A percentile compares a stretch with the other conserved stretches of the same genome.
These are phyloP conservation scores for Rousettus madagascariensis DNA, from an alignment of 2,797 vertebrate genomes.

Conservation along the genomic window DNA sequence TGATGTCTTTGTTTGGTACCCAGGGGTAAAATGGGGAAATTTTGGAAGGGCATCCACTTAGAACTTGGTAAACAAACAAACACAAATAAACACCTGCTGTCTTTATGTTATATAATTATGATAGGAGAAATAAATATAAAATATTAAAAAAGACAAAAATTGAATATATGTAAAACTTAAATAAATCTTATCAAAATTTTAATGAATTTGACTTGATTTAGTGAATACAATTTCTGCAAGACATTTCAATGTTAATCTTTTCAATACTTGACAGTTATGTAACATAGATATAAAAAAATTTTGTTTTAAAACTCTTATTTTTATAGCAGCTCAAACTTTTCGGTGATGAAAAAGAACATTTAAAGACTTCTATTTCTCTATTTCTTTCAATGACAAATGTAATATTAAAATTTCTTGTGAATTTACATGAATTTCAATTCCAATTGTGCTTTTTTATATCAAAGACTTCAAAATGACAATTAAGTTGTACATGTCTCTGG, in stretches of 20 bases:
- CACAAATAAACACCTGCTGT: not conserved
- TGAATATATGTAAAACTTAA: not conserved
- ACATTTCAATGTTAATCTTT: not conserved
- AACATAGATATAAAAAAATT: not conserved
- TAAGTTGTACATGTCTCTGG: not conserved
- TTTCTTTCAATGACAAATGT: constrained; percentile 19
- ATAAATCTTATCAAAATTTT: not conserved
- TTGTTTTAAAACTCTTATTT: constrained; percentile 8
- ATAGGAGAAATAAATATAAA: constrained; percentile 7
- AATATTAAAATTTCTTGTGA: not conserved
- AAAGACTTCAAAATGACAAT: not conserved
- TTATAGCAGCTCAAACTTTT: not conserved
- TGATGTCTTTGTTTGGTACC: not conserved
- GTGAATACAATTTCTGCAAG: not conserved
- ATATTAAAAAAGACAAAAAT: constrained; percentile 4
- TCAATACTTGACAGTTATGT: not conserved
- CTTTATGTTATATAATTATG: not conserved
- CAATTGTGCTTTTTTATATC: not conserved
- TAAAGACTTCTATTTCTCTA: not conserved
- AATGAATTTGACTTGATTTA: constrained; percentile 5
- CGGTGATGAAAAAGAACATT: not conserved
- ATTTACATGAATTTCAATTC: constrained; percentile 25
- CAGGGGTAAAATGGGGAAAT: not conserved
- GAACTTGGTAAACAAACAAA: not conserved
- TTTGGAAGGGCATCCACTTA: not conserved